phyloP scores from a whole-genome alignment of 92 coral and sea anemone genomes.

The Anthopleura xanthogrammica region DNA sequence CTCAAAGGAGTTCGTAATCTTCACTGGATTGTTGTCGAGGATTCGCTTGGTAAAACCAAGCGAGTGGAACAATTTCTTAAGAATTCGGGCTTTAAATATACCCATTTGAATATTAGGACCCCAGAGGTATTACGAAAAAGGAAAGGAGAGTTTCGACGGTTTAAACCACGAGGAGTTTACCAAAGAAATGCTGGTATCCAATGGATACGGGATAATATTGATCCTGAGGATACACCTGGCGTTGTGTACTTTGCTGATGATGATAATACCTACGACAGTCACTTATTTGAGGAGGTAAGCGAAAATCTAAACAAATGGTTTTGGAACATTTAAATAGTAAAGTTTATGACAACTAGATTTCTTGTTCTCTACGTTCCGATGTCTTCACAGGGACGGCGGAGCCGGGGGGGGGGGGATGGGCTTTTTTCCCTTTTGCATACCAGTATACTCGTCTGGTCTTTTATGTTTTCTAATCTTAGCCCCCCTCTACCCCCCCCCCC shows the following conservation, averaged over 20 bases:
- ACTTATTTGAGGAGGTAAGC: conserved; percentile 77
- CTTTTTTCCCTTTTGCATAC: too few relatives aligned
- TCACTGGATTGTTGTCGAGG: conserved; percentile 92
- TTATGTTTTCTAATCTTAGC: too few relatives aligned
- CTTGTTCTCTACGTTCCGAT: too few relatives aligned
- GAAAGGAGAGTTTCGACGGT: conserved; percentile 59
- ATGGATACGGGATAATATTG: conserved; percentile 67
- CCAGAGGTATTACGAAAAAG: conserved; percentile 56
- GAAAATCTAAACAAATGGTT: not conserved
- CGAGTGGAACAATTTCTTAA: conserved; percentile 49
- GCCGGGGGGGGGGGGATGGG: too few relatives aligned
- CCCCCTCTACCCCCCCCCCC: too few relatives aligned
- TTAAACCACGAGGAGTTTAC: conserved; percentile 83
- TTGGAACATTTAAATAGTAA: too few relatives aligned
- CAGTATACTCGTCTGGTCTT: too few relatives aligned
- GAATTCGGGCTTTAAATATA: conserved; percentile 56
- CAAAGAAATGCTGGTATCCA: conserved; percentile 76
- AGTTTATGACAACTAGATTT: too few relatives aligned
- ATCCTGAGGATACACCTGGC: conserved; percentile 64
- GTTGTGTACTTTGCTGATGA: conserved; percentile 95
- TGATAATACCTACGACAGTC: conserved; percentile 80
- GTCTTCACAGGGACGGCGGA: too few relatives aligned
- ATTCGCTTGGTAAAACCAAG: conserved; percentile 57
- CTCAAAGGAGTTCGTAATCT: conserved; percentile 55
- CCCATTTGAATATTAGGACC: conserved; percentile 79